Percentiles rank a stretch among this genome's conserved stretches.
These are phyloP conservation scores for Silvanus unidentatus DNA, from an alignment of 2,888 invertebrate genomes.

Conservation along the genomic window DNA sequence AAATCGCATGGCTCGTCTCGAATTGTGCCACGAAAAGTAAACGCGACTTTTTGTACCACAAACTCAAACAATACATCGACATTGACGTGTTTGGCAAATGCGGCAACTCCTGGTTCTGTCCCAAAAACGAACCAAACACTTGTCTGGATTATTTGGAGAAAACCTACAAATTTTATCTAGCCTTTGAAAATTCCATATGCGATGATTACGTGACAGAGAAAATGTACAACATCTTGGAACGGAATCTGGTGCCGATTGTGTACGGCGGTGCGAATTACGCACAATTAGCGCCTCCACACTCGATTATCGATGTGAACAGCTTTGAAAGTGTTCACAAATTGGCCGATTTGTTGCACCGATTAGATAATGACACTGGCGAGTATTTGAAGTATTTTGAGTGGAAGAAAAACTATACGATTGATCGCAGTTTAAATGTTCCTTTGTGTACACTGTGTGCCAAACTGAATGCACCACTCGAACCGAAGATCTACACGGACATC, in stretches of 20 bases:
- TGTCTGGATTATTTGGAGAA: slow-evolving; percentile 48
- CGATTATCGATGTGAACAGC: slow-evolving; percentile 54
- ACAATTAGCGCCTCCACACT: slow-evolving; percentile 49
- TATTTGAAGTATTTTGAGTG: slow-evolving; percentile 56
- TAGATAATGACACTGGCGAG: slow-evolving; percentile 48
- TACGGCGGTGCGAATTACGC: slow-evolving; percentile 59
- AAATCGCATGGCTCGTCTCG: slow-evolving; percentile 55
- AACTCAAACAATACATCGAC: slow-evolving; percentile 51
- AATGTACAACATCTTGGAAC: slow-evolving; percentile 52
- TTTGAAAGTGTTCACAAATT: slow-evolving; percentile 49
- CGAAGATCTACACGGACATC: slow-evolving; percentile 25
- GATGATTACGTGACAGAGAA: slow-evolving; percentile 60
- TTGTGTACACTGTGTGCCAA: slow-evolving; percentile 31
- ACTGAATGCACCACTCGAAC: slow-evolving; percentile 24
- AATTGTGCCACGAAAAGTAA: slow-evolving; percentile 48
- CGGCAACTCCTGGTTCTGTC: slow-evolving; percentile 44
- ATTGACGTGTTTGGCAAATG: slow-evolving; percentile 62
- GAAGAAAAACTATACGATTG: slow-evolving; percentile 43
- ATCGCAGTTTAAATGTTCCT: slow-evolving; percentile 13
- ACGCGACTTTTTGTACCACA: slow-evolving; percentile 45
- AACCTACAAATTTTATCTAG: slow-evolving; percentile 65
- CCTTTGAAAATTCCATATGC: slow-evolving; percentile 67
- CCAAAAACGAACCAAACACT: slow-evolving; percentile 29
- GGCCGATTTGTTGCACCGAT: slow-evolving; percentile 48
- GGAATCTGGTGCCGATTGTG: slow-evolving; percentile 60